These are phyloP conservation scores for Grammomys surdaster DNA, from an alignment of 2,113 vertebrate genomes.

Conservation along the genomic window DNA sequence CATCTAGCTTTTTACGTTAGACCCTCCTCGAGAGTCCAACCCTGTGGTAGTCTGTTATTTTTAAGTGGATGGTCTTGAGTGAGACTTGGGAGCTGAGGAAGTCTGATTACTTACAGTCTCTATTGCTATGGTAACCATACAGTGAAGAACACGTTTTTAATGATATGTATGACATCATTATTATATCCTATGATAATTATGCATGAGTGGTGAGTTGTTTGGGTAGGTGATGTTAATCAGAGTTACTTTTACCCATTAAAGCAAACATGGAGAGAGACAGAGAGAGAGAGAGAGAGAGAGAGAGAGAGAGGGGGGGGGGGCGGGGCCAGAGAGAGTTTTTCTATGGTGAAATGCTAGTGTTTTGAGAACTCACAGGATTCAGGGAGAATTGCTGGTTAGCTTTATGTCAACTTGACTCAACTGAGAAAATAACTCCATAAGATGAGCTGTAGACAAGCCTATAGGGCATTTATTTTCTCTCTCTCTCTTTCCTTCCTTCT, in stretches of 20 bases:
- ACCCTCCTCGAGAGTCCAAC: not conserved
- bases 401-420: not conserved
- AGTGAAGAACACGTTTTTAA: constrained; percentile 56
- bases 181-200: constrained; percentile 72
- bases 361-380: not conserved
- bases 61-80: constrained; percentile 71
- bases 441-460: not conserved
- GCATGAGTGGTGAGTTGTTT: constrained; percentile 56
- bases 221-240: constrained; percentile 64
- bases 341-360: not conserved
- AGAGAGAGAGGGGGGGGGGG: no score
- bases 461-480: no score
- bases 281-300: no score
- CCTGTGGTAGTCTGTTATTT: constrained; percentile 59
- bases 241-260: constrained; percentile 54
- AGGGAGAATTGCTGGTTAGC: not conserved
- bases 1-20: constrained; percentile 17
- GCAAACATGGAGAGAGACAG: not conserved
- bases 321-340: not conserved
- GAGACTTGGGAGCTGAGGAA: constrained; percentile 46
- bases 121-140: constrained; percentile 54
- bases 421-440: not conserved
- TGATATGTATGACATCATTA: constrained; percentile 54
- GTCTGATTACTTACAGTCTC: constrained; percentile 60
- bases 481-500: no score